Percentiles rank a stretch among this genome's conserved stretches.
Conservation (phyloP, 2,113 vertebrate genomes). For the Rhinichthys klamathensis region DNA sequence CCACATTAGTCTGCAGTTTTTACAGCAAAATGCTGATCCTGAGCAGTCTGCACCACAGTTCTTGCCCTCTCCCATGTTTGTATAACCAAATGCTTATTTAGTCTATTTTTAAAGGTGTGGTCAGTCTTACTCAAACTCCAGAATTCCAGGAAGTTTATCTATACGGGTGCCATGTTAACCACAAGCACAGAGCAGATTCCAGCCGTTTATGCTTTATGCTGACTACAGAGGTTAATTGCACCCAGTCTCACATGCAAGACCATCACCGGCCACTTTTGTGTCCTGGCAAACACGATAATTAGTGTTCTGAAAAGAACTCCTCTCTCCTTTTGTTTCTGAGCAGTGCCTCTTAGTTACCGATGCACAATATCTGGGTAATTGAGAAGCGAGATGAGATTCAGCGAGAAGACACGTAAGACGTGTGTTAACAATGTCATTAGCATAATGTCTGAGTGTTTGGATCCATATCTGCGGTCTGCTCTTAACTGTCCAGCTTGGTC, state of each 20-base stretch:
- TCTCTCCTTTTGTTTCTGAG: conserved; percentile 63
- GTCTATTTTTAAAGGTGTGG: conserved; percentile 59
- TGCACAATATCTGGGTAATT: conserved; percentile 65
- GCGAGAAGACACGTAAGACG: conserved; percentile 67
- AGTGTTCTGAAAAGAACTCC: conserved; percentile 56
- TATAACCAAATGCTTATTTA: conserved; percentile 50
- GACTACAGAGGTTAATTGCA: conserved; percentile 49
- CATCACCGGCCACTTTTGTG: conserved; percentile 54
- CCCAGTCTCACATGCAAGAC: conserved; percentile 26
- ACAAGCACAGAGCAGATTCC: conserved; percentile 24
- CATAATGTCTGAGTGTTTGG: conserved; percentile 63
- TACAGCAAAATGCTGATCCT: conserved; percentile 36
- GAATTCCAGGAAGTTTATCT: conserved; percentile 52
- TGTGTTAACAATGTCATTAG: conserved; percentile 64
- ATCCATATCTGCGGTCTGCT: conserved; percentile 63
- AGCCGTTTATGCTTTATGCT: conserved; percentile 37
- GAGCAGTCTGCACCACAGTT: background rate
- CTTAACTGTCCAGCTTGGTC: conserved; percentile 34
- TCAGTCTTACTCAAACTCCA: conserved; percentile 48
- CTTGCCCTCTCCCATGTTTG: conserved; percentile 33
- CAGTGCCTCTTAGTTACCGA: conserved; percentile 54
- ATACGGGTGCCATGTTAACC: conserved; percentile 40
- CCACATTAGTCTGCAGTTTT: conserved; percentile 22
- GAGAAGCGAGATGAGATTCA: conserved; percentile 67
- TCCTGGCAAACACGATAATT: conserved; percentile 64